Conservation (phyloP, 2,888 invertebrate genomes). For the Coenonympha glycerion region DNA sequence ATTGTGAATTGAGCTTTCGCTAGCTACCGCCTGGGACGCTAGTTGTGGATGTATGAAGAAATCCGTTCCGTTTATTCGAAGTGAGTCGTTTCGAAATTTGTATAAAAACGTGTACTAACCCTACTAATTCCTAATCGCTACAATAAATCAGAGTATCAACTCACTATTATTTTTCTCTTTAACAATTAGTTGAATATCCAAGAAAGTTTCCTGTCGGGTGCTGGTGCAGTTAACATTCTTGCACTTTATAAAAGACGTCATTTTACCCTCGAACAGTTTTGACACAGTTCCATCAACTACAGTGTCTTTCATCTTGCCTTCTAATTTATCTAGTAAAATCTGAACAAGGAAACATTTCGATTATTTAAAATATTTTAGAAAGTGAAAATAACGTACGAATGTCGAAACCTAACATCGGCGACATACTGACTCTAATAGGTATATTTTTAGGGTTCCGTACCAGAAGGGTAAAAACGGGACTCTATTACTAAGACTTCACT, state of each 20-base stretch:
- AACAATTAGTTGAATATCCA: slow-evolving; percentile 98
- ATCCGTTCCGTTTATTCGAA: too few species aligned
- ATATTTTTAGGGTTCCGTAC: too few species aligned
- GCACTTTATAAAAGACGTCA: slow-evolving; percentile 98
- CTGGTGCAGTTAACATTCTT: slow-evolving; percentile 98
- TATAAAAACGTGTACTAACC: too few species aligned
- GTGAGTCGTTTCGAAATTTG: too few species aligned
- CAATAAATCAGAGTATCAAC: slow-evolving; percentile 36
- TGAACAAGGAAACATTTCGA: slow-evolving; percentile 35
- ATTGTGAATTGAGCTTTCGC: too few species aligned
- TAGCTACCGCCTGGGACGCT: too few species aligned
- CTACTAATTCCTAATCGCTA: slow-evolving; percentile 3
- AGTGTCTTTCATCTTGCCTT: slow-evolving; percentile 99
- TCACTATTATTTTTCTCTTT: slow-evolving; percentile 97
- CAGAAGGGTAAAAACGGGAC: too few species aligned
- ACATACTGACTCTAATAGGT: too few species aligned
- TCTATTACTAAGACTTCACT: too few species aligned
- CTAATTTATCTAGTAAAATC: slow-evolving; percentile 95
- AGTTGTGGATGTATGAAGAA: too few species aligned
- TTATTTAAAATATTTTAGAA: background rate
- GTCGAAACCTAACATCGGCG: background rate
- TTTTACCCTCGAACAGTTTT: slow-evolving; percentile 97
- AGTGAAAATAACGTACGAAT: background rate
- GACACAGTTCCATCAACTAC: slow-evolving; percentile 98
- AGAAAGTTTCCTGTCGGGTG: slow-evolving; percentile 95